Evolutionary conservation across 2,113 vertebrate species (phyloP).

Genomic region (Regulus satrapa): DNA sequence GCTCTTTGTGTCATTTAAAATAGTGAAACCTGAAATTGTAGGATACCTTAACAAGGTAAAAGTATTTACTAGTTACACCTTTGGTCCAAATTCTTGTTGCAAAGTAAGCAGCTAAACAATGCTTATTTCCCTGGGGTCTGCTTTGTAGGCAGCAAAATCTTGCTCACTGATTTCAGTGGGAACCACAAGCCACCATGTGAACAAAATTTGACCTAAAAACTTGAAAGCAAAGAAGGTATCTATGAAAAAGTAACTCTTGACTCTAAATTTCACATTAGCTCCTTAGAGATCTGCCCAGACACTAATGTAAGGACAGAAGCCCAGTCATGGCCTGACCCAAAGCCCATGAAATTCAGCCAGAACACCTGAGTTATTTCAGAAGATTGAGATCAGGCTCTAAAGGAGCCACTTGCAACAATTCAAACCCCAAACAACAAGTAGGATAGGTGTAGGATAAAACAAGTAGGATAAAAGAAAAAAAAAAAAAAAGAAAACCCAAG

Average conservation of each 20-base stretch:
- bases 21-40: neutral
- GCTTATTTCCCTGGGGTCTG: neutral
- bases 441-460: too few relatives aligned
- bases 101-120: neutral
- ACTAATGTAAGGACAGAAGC: neutral
- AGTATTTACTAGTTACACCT: neutral
- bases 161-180: neutral
- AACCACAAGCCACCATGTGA: neutral
- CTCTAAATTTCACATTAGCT: neutral
- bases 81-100: neutral
- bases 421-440: neutral
- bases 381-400: neutral
- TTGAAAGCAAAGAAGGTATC: neutral
- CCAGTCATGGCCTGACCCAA: neutral
- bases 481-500: too few relatives aligned
- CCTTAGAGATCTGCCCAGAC: neutral
- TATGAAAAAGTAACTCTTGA: neutral
- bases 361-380: neutral
- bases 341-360: neutral
- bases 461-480: too few relatives aligned
- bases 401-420: neutral
- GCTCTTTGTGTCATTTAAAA: neutral
- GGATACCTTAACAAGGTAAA: neutral
- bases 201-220: neutral
- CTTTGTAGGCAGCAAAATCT: neutral